Evolutionary conservation across 2,797 vertebrate species (phyloP).

Genomic region (Morelia viridis): DNA sequence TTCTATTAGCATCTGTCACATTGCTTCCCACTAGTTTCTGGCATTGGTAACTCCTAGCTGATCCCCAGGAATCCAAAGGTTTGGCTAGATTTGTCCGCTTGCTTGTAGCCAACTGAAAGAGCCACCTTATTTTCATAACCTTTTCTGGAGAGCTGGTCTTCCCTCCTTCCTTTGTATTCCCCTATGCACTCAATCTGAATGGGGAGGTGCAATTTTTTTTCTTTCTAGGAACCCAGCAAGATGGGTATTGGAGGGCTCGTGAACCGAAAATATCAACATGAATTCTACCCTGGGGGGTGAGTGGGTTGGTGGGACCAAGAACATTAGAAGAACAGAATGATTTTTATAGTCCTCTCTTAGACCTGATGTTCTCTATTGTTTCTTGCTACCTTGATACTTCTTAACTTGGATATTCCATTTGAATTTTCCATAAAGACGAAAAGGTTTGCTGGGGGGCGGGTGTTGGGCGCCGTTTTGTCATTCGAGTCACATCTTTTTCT

Average conservation of each 20-base stretch:
- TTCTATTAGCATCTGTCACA: neutral
- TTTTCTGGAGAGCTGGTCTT: neutral
- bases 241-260: neutral
- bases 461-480: neutral
- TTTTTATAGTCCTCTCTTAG: neutral
- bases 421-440: neutral
- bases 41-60: neutral
- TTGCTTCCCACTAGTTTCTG: neutral
- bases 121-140: neutral
- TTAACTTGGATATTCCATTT: neutral
- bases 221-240: neutral
- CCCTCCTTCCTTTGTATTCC: neutral
- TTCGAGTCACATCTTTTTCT: neutral
- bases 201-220: neutral
- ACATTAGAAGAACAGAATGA: neutral
- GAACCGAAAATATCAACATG: neutral
- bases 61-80: neutral
- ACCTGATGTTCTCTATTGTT: neutral
- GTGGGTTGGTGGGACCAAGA: neutral
- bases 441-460: neutral
- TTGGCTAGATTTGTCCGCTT: neutral
- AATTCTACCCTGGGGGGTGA: neutral
- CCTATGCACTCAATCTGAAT: neutral
- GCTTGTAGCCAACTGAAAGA: neutral
- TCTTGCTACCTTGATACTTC: neutral